Percentiles rank a stretch among this genome's conserved stretches.
phyloP scores from a whole-genome alignment of 2,888 invertebrate genomes.

The Lepidonotus clava region DNA sequence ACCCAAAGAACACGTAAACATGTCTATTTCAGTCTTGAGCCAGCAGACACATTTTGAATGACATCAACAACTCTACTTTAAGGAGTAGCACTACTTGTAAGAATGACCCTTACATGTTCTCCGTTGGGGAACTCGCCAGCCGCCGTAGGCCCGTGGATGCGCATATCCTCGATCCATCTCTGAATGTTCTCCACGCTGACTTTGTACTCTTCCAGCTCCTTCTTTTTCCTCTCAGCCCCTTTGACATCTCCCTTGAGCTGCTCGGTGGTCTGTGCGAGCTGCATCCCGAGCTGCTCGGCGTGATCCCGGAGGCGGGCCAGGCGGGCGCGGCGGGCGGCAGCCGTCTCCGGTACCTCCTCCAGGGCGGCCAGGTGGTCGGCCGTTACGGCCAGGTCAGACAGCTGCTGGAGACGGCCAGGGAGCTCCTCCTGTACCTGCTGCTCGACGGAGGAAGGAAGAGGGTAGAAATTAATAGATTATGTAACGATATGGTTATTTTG shows the following conservation, averaged over 20 bases:
- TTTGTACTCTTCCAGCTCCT: constrained; percentile 73
- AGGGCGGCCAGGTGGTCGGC: constrained; percentile 74
- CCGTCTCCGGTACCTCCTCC: constrained; percentile 69
- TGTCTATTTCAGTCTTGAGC: too few relatives aligned
- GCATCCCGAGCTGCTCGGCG: constrained; percentile 72
- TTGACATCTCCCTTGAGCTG: constrained; percentile 66
- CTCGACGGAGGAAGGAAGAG: neutral
- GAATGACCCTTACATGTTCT: too few relatives aligned
- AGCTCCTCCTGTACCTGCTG: constrained; percentile 74
- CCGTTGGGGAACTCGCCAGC: neutral
- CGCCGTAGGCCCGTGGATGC: neutral
- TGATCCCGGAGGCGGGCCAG: constrained; percentile 71
- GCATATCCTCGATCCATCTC: constrained; percentile 73
- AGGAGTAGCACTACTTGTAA: neutral
- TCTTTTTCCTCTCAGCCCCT: constrained; percentile 71
- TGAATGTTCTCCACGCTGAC: constrained; percentile 71
- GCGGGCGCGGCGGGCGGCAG: constrained; percentile 70
- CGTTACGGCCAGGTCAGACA: constrained; percentile 76
- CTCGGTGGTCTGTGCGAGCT: constrained; percentile 70
- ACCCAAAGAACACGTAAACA: too few relatives aligned
- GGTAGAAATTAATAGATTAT: too few relatives aligned
- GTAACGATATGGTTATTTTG: too few relatives aligned
- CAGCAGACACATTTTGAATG: too few relatives aligned
- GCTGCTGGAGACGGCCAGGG: constrained; percentile 69
- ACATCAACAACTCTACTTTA: too few relatives aligned